Base-by-base conservation (phyloP, 2,113 vertebrate genomes). In the Vombatus ursinus region DNA sequence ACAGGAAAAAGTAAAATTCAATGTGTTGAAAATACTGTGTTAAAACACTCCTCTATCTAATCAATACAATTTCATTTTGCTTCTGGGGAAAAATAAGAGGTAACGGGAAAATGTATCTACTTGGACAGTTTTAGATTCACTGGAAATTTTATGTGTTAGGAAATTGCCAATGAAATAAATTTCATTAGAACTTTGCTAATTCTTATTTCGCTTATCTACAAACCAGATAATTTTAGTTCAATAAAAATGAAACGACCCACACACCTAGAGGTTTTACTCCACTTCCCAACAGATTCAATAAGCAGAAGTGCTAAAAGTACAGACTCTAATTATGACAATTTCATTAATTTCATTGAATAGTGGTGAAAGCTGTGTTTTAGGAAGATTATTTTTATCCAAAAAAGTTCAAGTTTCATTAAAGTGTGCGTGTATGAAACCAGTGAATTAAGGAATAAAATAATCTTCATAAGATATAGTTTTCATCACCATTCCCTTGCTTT, bases 21-120 rank as follows among this genome's bases (percentile, higher is more conserved):
- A 44, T 91, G 2, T 89, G 2, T 89, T 90, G 95, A 92, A 19
- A 7, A 53, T 47, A 8, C 14, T 68, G 1, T 90, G 2, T 51
- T 95, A 93, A 96, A 96, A 50, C 92, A 96, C 89, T 92, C 90
- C 26, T 90, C 47, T 93, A 77, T 8, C 92, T 96, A 92, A 94
- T 24, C 93, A 92, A 92, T 94, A 68, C 25, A 90, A 94, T 2
- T 92, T 12, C 24, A 92, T 28, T 91, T 50, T n/a, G 77, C 84
- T 90, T 94, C 52, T 84, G 90, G 47, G 37, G 11, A 95, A 95
- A 54, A 92, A 91, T 5, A 92, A 92, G 50, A 57, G 31, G 51
- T 93, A 94, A 50, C 90, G 24, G 28, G 8, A 95, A 95, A 91
- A 57, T 92, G 50, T 89, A 93, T 57, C 23, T 10, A 90, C 0